Evolutionary conservation across 2,888 invertebrate species (phyloP).

Genomic region (Drosophila hamatofila): DNA sequence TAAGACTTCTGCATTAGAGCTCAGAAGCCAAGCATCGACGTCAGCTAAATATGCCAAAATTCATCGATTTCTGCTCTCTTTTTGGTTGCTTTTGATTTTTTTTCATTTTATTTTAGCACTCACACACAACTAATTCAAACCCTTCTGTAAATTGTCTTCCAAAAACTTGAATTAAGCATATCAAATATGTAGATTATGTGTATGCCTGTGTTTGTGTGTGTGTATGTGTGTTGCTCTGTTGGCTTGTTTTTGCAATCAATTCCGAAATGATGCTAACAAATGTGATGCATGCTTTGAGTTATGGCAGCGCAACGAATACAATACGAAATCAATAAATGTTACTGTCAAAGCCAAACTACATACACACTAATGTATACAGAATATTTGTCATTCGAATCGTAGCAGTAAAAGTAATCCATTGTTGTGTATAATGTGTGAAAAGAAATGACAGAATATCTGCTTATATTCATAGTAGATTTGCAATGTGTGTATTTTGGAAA

Average conservation of each 20-base stretch:
- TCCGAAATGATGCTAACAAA: constrained; percentile 37
- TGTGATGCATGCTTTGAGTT: constrained; percentile 41
- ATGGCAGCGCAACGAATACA: constrained; percentile 45
- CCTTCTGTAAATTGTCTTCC: constrained; percentile 81
- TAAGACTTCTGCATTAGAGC: background rate
- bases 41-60: constrained; percentile 49
- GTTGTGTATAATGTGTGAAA: constrained; percentile 21
- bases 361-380: constrained; percentile 23
- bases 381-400: constrained; percentile 18
- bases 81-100: constrained; percentile 47
- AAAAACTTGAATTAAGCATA: constrained; percentile 28
- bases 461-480: background rate
- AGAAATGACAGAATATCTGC: constrained; percentile 15
- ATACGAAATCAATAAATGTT: constrained; percentile 44
- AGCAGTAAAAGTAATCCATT: constrained; percentile 20
- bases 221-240: constrained; percentile 30
- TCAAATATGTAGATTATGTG: constrained; percentile 10
- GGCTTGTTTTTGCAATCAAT: constrained; percentile 47
- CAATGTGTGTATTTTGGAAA: background rate
- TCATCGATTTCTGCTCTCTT: constrained; percentile 79
- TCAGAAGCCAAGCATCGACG: constrained; percentile 5
- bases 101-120: constrained; percentile 12
- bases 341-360: constrained; percentile 32
- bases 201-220: background rate
- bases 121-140: constrained; percentile 59